Conservation (phyloP, 2,888 invertebrate genomes). For the Thelaira solivaga region DNA sequence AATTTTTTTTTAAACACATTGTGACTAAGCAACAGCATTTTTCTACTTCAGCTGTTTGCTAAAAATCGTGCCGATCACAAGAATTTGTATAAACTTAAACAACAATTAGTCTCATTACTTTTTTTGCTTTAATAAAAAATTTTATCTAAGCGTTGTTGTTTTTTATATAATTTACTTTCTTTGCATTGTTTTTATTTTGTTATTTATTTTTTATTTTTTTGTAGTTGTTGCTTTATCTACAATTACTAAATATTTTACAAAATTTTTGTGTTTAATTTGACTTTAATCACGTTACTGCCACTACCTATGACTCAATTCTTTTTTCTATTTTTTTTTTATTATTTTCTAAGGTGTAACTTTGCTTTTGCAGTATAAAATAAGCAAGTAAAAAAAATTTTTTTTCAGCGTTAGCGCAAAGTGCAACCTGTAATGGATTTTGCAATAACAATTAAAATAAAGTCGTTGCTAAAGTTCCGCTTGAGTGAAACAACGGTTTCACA, state of each 20-base stretch:
- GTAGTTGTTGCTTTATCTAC: background rate
- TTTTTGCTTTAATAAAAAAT: background rate
- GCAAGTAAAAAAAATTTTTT: slow-evolving; percentile 8
- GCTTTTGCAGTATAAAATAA: background rate
- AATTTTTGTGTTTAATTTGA: slow-evolving; percentile 11
- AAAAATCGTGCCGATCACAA: slow-evolving; percentile 17
- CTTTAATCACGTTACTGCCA: slow-evolving; percentile 30
- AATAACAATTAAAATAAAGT: slow-evolving; percentile 36
- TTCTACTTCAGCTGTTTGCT: slow-evolving; percentile 39
- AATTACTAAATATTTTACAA: background rate
- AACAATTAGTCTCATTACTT: slow-evolving; percentile 12
- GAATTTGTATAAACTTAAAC: background rate
- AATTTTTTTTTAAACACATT: slow-evolving; percentile 18
- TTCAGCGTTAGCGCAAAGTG: slow-evolving; percentile 48
- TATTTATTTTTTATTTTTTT: background rate
- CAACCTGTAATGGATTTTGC: slow-evolving; percentile 44
- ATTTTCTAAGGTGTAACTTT: background rate
- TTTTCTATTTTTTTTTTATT: background rate
- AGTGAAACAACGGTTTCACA: slow-evolving; percentile 38
- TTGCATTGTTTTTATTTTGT: background rate
- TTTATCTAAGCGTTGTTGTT: background rate
- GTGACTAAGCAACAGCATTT: slow-evolving; percentile 6
- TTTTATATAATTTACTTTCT: background rate
- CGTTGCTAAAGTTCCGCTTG: slow-evolving; percentile 49
- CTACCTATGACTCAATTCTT: slow-evolving; percentile 40